Base-by-base conservation (phyloP, 2,888 invertebrate genomes). In the Latrodectus hesperus region DNA sequence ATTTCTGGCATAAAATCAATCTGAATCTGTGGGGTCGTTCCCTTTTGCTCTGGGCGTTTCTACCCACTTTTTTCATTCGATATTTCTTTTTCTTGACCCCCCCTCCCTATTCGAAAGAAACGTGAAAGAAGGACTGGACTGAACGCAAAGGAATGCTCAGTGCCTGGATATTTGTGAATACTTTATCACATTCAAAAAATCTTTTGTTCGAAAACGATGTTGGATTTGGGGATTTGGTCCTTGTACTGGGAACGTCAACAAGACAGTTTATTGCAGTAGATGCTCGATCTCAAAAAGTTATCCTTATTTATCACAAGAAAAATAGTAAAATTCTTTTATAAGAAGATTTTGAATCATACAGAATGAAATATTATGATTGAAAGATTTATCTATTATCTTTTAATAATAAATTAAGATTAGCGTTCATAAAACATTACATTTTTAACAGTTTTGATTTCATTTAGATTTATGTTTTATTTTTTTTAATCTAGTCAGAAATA, bases 161-260 rank as follows among this genome's bases (percentile, higher is more conserved):
- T 49, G 70, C 26, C 60, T 53, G 81, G 77, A 87, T 87, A 80
- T 81, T 84, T 78, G 68, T 75, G 84, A 84, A 84, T 84, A 75
- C 77, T 84, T 84, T 84, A 81, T 82, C 81, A 70, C 84, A 75
- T 75, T 77, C 17, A 87, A 87, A 77, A 73, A 82, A 77, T 80
- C 86, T 81, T 51, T 87, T 87, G 86, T 87, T 68, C 67, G 67
- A 26, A 49, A 81, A 64, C 9, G 60, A 75, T 82, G 75, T 75
- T 12, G 60, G 68, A 70, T 49, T 82, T 17, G 84, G 77, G 76
- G 72, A 73, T 84, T 78, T 77, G 84, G 65, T 72, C 78, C 73
- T 78, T 77, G 67, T 53, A 6, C 49, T 65, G 77, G 38, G 53
- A 76, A 64, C 51, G 16, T 70, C 49, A 70, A 76, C 38, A 38